Conservation (phyloP, 2,113 vertebrate genomes). For the Passer montanus region DNA sequence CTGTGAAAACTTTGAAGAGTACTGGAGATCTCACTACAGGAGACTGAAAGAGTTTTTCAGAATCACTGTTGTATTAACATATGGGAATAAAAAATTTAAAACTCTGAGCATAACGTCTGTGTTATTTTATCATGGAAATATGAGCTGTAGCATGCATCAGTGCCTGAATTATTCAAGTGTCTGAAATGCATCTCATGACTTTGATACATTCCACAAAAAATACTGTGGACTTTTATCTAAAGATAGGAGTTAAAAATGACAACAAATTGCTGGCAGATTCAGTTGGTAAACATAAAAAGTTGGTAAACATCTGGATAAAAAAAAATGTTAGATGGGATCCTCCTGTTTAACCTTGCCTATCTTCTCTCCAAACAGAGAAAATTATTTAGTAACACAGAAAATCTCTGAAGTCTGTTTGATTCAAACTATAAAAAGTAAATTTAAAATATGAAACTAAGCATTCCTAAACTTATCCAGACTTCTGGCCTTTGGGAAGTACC, state of each 20-base stretch:
- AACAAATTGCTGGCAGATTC: neutral
- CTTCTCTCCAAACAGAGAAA: neutral
- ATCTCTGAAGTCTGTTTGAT: neutral
- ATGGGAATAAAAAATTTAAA: neutral
- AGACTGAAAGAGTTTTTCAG: neutral
- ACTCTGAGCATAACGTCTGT: neutral
- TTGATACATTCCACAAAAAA: neutral
- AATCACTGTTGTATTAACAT: neutral
- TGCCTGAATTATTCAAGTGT: conserved; percentile 21
- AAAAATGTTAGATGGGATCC: neutral
- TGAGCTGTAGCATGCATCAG: neutral
- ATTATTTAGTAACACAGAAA: neutral
- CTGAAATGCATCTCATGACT: conserved; percentile 34
- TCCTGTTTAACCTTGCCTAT: neutral
- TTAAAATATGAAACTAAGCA: neutral
- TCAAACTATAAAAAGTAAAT: neutral
- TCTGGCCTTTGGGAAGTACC: neutral
- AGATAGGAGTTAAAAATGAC: neutral
- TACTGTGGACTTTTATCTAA: neutral
- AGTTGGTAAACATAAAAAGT: neutral
- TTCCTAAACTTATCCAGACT: neutral
- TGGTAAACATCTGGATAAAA: neutral
- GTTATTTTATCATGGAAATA: neutral
- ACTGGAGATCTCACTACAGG: neutral
- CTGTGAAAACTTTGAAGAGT: neutral